Percentiles rank a stretch among this genome's conserved stretches.
phyloP scores from a whole-genome alignment of 1,140 invertebrate genomes.

The Anadara kagoshimensis region DNA sequence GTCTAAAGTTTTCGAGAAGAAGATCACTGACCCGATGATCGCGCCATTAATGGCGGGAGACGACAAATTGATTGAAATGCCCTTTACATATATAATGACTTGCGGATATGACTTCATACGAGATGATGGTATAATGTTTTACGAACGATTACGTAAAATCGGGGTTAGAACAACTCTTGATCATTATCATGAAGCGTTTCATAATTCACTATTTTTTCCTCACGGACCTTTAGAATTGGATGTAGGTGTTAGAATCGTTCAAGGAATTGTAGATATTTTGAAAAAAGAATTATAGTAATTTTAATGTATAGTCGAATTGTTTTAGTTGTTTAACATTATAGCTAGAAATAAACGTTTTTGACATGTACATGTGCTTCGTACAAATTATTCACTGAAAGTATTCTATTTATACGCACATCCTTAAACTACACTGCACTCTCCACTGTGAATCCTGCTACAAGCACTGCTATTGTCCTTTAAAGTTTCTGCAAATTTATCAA shows the following conservation, averaged over 20 bases:
- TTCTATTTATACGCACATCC: no score
- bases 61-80: conserved; percentile 38
- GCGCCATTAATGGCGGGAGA: conserved; percentile 55
- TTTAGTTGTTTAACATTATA: no score
- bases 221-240: conserved; percentile 52
- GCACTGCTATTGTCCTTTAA: no score
- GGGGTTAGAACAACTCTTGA: conserved; percentile 40
- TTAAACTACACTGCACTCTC: no score
- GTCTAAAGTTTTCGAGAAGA: conserved; percentile 41
- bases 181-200: conserved; percentile 50
- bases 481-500: no score
- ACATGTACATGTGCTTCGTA: no score
- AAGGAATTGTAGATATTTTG: conserved; percentile 40
- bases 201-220: conserved; percentile 53
- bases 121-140: conserved; percentile 62
- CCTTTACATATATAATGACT: conserved; percentile 56
- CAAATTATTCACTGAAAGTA: no score
- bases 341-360: no score
- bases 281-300: conserved; percentile 10
- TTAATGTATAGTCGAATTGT: no score
- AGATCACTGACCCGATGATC: conserved; percentile 46
- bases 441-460: no score
- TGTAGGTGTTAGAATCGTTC: conserved; percentile 47
- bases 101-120: conserved; percentile 58
- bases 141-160: conserved; percentile 43